Conservation (phyloP, 2,797 vertebrate genomes). For the Coreius guichenoti region DNA sequence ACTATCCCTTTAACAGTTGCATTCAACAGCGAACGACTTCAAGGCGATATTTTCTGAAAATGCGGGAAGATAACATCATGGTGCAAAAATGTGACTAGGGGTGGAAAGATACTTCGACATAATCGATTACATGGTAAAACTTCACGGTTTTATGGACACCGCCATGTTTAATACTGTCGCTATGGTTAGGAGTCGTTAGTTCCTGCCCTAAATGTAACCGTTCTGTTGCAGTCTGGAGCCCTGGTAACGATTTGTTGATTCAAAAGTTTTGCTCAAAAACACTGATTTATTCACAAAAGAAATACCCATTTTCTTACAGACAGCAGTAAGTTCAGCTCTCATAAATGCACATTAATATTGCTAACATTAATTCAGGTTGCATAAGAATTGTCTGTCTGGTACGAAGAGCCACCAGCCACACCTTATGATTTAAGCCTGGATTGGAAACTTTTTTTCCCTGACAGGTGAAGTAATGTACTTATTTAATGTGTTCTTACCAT, state of each 20-base stretch:
- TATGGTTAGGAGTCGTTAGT: neutral
- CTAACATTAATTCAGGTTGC: neutral
- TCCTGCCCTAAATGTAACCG: neutral
- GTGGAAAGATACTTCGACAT: too few species aligned
- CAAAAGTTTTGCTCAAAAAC: neutral
- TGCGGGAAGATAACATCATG: too few species aligned
- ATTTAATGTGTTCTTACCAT: neutral
- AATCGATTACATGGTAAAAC: too few species aligned
- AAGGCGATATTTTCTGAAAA: too few species aligned
- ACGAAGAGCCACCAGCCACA: neutral
- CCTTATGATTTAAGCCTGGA: neutral
- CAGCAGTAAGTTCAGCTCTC: conserved; percentile 19
- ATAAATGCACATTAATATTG: neutral
- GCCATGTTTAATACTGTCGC: too few species aligned
- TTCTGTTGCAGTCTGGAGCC: neutral
- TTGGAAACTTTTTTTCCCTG: neutral
- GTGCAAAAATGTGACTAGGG: too few species aligned
- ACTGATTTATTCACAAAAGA: neutral
- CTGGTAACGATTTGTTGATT: neutral
- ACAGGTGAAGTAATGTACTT: neutral
- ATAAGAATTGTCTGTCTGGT: neutral
- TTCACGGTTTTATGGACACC: too few species aligned
- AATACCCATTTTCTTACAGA: neutral
- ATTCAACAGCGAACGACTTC: too few species aligned
- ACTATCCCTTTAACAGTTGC: too few species aligned